phyloP scores from a whole-genome alignment of 2,797 vertebrate genomes.

The Perdix hodgsoniae region DNA sequence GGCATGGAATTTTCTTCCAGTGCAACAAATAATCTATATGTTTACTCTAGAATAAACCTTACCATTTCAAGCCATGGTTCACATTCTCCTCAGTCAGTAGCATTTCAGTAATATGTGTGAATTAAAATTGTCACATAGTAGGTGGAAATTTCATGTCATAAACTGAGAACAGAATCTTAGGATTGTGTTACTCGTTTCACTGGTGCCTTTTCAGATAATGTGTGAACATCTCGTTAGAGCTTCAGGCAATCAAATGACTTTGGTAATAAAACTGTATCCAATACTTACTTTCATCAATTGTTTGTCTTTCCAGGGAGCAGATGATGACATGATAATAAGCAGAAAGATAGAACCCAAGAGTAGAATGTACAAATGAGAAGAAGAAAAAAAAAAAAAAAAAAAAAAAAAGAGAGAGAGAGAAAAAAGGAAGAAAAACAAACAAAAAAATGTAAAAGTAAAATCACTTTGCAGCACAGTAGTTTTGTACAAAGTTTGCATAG shows the following conservation, averaged over 20 bases:
- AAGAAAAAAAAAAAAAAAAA: not conserved
- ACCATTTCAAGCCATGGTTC: not conserved
- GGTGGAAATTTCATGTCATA: accelerated
- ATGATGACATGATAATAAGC: not conserved
- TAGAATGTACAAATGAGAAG: not conserved
- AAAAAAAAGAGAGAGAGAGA: not conserved
- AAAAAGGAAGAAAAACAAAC: not conserved
- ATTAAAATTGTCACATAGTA: not conserved
- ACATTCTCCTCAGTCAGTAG: not conserved
- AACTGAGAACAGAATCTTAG: not conserved
- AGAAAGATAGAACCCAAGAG: not conserved
- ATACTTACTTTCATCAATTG: not conserved
- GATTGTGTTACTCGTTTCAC: not conserved
- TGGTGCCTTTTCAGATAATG: not conserved
- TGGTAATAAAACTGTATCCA: not conserved
- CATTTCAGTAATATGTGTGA: not conserved
- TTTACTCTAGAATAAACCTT: not conserved
- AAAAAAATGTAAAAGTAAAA: not conserved
- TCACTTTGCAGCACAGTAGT: not conserved
- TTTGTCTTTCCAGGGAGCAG: not conserved
- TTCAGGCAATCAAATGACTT: not conserved
- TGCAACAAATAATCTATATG: not conserved
- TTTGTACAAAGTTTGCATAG: not conserved
- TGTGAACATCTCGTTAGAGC: not conserved
- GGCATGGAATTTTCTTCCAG: not conserved